Evolutionary conservation across 2,888 invertebrate genomes (phyloP).

Genomic region (Pollenia amentaria): DNA sequence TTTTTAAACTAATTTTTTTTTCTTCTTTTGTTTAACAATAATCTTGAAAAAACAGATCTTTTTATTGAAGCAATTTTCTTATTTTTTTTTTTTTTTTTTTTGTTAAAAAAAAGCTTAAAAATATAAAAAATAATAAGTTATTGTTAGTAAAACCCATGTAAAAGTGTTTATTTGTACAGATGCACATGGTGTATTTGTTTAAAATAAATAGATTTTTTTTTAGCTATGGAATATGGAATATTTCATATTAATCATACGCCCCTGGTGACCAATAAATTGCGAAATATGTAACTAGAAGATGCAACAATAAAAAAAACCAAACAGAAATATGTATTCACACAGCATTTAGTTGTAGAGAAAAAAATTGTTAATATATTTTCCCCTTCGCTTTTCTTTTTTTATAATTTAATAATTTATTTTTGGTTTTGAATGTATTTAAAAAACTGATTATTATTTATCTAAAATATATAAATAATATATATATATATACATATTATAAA

Average conservation of each 20-base stretch:
- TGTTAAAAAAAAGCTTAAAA: neutral
- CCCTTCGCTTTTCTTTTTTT: neutral
- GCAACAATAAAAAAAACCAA: slow-evolving; percentile 17
- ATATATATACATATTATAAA: slow-evolving; percentile 1
- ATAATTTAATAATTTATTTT: neutral
- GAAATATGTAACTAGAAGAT: slow-evolving; percentile 15
- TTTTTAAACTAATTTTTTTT: too few species aligned
- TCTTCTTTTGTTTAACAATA: neutral
- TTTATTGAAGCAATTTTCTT: too few species aligned
- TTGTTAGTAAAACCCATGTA: neutral
- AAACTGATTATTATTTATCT: slow-evolving; percentile 35
- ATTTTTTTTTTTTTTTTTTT: neutral
- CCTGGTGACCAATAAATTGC: slow-evolving; percentile 51
- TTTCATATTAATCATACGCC: slow-evolving; percentile 51
- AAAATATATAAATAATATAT: too few species aligned
- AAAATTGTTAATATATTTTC: neutral
- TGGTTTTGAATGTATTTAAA: neutral
- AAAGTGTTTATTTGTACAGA: too few species aligned
- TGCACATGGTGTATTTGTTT: neutral
- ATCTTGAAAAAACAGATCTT: too few species aligned
- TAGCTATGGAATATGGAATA: neutral
- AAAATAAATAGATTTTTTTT: neutral
- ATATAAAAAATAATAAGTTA: neutral
- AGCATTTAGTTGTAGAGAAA: neutral
- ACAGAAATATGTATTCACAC: neutral